A percentile compares a stretch with the other conserved stretches of the same genome.
Evolutionary conservation across 2,797 vertebrate species (phyloP).

Genomic region (Tokudaia tokunoshimensis): DNA sequence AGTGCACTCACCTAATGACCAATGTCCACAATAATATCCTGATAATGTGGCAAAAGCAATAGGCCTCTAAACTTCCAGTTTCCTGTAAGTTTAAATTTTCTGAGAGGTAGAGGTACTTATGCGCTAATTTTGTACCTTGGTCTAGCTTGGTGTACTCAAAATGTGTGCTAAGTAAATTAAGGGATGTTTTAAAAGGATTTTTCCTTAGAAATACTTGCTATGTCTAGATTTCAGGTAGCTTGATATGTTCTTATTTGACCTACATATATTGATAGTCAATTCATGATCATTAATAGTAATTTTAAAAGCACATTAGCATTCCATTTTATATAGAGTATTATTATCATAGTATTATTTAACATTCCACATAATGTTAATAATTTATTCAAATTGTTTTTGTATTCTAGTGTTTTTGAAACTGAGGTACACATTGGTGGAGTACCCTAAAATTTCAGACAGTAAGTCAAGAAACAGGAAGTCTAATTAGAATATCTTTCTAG

Average conservation of each 20-base stretch:
- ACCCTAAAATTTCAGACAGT: neutral
- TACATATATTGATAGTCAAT: neutral
- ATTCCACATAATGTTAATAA: conserved; percentile 6
- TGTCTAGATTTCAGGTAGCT: neutral
- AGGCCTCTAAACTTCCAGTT: neutral
- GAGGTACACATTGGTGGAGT: neutral
- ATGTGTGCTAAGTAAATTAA: neutral
- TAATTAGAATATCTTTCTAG: neutral
- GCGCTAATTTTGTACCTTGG: neutral
- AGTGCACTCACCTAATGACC: neutral
- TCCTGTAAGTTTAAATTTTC: neutral
- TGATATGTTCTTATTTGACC: neutral
- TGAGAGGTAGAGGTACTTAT: neutral
- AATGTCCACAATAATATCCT: too few species aligned
- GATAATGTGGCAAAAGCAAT: neutral
- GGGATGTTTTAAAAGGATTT: neutral
- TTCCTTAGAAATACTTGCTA: neutral
- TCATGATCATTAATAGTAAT: neutral
- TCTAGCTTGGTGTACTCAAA: neutral
- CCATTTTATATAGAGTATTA: neutral
- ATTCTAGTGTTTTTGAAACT: neutral
- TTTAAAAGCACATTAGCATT: neutral
- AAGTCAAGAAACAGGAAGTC: neutral
- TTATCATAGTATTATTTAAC: neutral
- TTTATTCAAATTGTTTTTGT: neutral